Evolutionary conservation across 2,797 vertebrate genomes (phyloP), one percentile per base, ranked within the genome.

Genomic region (Chelon labrosus): DNA sequence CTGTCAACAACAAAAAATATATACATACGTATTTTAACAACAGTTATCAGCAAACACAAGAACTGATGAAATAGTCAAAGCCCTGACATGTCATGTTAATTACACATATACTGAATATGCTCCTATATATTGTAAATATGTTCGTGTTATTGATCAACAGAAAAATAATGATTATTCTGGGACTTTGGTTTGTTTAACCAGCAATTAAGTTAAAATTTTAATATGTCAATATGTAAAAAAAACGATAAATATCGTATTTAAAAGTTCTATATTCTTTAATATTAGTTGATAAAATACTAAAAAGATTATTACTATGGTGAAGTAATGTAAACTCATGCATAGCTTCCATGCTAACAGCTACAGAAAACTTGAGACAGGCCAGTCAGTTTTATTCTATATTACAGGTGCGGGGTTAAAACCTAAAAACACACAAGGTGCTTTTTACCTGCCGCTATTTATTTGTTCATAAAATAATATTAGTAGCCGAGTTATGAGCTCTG

Each of bases 1-100:
- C 97, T 99, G 80, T 62, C 12, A 25, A 55, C 1, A 44, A 7
- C 20, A 70, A 47, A 51, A 55, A 17, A 42, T 1, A 2, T 2
- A 17, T 3, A 27, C 27, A 46, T 2, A 47, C 16, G 17, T 17
- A n/a, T 47, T n/a, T 37, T 13, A 62, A 41, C 0, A 10, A 0
- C 31, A 54, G 17, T 17, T 27, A 27, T 27, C 27, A 27, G 27
- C 27, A 27, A 27, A 5, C 5, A 27, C 27, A 27, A 27, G 27
- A 27, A 27, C 5, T 27, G 27, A 27, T 5, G 5, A 27, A 27
- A 2, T 27, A 27, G 27, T 27, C 31, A 31, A 7, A 31, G 31
- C 31, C 31, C 31, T 31, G 31, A 31, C 1, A 31, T 5, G 31
- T 1, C 7, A 47, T n/a, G n/a, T 19, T n/a, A 7, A 17, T n/a